Evolutionary conservation across 1,140 invertebrate species (phyloP).

Genomic region (Maconellicoccus hirsutus): DNA sequence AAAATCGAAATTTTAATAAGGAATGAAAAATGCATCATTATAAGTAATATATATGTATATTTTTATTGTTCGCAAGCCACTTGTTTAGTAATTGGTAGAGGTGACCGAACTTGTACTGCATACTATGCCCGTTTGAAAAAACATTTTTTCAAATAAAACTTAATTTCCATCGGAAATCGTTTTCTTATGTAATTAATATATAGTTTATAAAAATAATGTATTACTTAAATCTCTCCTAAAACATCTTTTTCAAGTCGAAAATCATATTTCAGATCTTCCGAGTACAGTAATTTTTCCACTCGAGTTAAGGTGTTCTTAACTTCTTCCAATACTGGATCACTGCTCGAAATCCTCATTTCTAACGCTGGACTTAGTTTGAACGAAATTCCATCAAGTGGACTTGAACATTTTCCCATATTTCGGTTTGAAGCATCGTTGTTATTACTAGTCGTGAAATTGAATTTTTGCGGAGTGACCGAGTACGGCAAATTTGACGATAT

Average conservation of each 20-base stretch:
- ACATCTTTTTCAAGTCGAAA: neutral
- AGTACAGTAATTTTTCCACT: neutral
- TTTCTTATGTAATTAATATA: too few species aligned
- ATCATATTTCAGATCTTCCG: neutral
- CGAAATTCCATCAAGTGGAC: constrained; percentile 1
- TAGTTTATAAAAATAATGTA: too few species aligned
- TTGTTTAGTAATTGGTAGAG: too few species aligned
- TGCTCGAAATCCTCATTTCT: neutral
- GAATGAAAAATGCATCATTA: too few species aligned
- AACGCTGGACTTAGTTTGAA: neutral
- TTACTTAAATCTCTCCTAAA: neutral
- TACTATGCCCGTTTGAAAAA: too few species aligned
- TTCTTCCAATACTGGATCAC: neutral
- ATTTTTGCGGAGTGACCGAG: neutral
- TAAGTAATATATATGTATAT: too few species aligned
- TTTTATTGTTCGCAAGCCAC: too few species aligned
- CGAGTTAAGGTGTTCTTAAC: neutral
- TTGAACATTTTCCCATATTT: neutral
- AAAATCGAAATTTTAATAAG: too few species aligned
- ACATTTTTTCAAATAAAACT: too few species aligned
- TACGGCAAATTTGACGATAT: neutral
- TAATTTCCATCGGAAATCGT: too few species aligned
- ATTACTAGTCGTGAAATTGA: neutral
- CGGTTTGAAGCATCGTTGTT: neutral
- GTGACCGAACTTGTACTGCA: too few species aligned